Evolutionary conservation across 53 echinoderm and acorn worm genomes (phyloP).

Genomic region (Mesocentrotus franciscanus): DNA sequence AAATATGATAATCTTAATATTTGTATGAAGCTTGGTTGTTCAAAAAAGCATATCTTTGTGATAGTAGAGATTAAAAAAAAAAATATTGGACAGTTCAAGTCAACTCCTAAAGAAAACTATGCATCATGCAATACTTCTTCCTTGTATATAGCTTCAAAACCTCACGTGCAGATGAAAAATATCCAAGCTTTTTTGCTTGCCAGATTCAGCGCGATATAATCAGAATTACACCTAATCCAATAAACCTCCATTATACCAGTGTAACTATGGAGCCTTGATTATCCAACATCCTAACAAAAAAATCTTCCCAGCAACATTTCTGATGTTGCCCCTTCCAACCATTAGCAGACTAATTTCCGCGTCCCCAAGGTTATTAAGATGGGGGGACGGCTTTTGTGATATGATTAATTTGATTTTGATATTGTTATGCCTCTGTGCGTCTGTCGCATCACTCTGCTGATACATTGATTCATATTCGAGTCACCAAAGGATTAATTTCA

Average conservation of each 20-base stretch:
- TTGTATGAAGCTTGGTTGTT: neutral
- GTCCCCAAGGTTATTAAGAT: conserved; percentile 42
- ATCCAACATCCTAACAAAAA: neutral
- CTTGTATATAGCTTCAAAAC: neutral
- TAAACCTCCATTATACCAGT: neutral
- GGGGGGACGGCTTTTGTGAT: conserved; percentile 53
- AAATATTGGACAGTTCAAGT: neutral
- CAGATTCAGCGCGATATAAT: neutral
- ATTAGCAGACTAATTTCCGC: conserved; percentile 46
- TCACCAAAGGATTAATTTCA: neutral
- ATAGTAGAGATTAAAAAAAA: neutral
- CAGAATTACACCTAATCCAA: conserved; percentile 32
- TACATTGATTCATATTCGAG: neutral
- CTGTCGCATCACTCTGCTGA: neutral
- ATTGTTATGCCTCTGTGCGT: conserved; percentile 21
- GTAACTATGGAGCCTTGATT: conserved; percentile 16
- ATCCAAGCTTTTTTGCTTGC: neutral
- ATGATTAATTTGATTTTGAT: conserved; percentile 51
- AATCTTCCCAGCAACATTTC: neutral
- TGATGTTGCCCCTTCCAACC: neutral
- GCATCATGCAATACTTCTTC: neutral
- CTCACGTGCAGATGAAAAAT: neutral
- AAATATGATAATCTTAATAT: neutral
- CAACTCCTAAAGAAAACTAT: neutral
- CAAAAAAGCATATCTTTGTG: neutral